Evolutionary conservation across 2,113 vertebrate genomes (phyloP).

Genomic region (Alexandromys fortis): DNA sequence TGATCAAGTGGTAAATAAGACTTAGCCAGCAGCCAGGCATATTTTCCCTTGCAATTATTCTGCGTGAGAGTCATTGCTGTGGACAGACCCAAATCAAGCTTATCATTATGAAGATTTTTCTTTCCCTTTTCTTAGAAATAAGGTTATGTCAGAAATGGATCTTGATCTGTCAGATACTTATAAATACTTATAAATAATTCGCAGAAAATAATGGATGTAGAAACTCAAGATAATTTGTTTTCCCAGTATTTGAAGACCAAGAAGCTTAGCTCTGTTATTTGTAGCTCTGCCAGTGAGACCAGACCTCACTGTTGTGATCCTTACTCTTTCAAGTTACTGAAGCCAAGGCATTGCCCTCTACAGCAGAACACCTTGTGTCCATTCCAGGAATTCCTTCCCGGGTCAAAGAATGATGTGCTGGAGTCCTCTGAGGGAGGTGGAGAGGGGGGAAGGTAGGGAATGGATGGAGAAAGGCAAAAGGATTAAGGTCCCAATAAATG

Average conservation of each 20-base stretch:
- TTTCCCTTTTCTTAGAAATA: constrained; percentile 54
- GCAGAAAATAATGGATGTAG: background rate
- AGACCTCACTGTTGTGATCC: constrained; percentile 24
- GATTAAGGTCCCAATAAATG: constrained; percentile 2
- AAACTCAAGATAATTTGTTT: background rate
- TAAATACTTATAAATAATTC: constrained; percentile 34
- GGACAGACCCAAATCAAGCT: background rate
- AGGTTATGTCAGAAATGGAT: background rate
- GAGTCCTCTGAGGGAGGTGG: background rate
- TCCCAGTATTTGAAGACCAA: constrained; percentile 10
- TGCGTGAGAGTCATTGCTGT: background rate
- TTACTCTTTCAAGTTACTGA: constrained; percentile 36
- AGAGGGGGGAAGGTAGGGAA: background rate
- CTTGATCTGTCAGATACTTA: background rate
- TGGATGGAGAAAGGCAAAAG: background rate
- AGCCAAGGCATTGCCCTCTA: constrained; percentile 15
- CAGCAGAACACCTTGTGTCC: constrained; percentile 58
- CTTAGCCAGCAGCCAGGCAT: background rate
- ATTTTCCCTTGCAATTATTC: background rate
- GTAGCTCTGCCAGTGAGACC: background rate
- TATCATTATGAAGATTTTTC: background rate
- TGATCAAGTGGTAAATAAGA: constrained; percentile 1
- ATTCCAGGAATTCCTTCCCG: constrained; percentile 68
- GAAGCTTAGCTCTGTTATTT: background rate
- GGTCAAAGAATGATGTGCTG: constrained; percentile 49